phyloP scores from a whole-genome alignment of 2,113 vertebrate species.

The Tympanuchus pallidicinctus region DNA sequence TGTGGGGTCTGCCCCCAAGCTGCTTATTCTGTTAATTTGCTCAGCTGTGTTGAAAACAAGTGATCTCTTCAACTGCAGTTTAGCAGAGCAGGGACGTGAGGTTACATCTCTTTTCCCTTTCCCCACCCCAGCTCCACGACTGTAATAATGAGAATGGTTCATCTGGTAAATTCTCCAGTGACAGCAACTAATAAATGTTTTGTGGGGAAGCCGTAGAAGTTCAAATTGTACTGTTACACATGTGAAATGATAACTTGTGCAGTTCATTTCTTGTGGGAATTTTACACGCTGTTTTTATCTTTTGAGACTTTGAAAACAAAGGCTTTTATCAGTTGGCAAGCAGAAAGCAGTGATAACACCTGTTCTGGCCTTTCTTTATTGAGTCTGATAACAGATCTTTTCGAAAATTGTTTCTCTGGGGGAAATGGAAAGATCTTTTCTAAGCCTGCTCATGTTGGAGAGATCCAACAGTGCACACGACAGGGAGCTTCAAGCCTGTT shows the following conservation, averaged over 20 bases:
- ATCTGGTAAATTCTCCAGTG: not conserved
- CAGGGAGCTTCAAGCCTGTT: not conserved
- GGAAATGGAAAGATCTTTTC: not conserved
- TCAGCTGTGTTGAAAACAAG: not conserved
- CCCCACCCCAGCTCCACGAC: not conserved
- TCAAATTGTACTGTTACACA: not conserved
- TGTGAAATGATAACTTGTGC: not conserved
- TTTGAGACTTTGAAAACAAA: not conserved
- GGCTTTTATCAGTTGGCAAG: not conserved
- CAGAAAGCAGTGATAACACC: not conserved
- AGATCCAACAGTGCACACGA: not conserved
- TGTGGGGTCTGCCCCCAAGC: not conserved
- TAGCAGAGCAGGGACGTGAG: not conserved
- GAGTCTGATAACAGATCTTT: not conserved
- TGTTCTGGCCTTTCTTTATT: not conserved
- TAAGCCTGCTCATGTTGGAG: not conserved
- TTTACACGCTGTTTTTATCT: not conserved
- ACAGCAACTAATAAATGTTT: not conserved
- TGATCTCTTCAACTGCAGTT: not conserved
- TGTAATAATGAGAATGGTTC: not conserved
- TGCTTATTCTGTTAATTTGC: not conserved
- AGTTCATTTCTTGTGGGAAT: not conserved
- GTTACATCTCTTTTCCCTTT: not conserved
- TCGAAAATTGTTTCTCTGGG: not conserved
- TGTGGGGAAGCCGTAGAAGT: not conserved